Evolutionary conservation across 1,140 invertebrate species (phyloP), one percentile per base, ranked within the genome.

Genomic region (Chelonus insularis): DNA sequence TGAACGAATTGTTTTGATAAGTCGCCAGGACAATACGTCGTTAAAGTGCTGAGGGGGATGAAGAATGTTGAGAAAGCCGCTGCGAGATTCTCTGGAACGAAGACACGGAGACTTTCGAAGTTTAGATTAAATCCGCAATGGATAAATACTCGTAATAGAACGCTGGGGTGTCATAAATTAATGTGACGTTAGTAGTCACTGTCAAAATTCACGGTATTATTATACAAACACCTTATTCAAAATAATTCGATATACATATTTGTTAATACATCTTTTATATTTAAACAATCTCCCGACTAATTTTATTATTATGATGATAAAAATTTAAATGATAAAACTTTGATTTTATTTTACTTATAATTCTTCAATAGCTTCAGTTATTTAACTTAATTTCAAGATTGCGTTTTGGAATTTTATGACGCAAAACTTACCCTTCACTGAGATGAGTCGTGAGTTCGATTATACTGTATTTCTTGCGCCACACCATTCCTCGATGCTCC

Each of bases 101-200:
- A 57, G 68, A 65, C 50, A 51, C 47, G 69, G 67, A 68, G 72
- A 75, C 68, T 76, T 73, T 72, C 73, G 60, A 82, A 82, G 78
- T 81, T 81, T 81, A 81, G 78, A 81, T 81, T 81, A 81, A 81
- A 81, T 78, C 76, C 77, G 72, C 75, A 71, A 70, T 71, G 78
- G 74, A 82, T 82, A 82, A 82, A 82, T 82, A 82, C 81, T 82
- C 78, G 78, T 81, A 82, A 82, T 82, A 74, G 80, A 82, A 74
- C 80, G 72, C 78, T 76, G 69, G 80, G 78, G 80, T 80, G 76
- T 76, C 66, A 81, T 82, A 82, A 82, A 82, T 82, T 82, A 81
- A 77, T 71, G 80, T 82, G 76, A 43, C 41, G 41, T 16, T 43
- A 43, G 12, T 16, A 16, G n/a, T 71, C 71, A 72, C n/a, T n/a